A percentile compares a stretch with the other conserved stretches of the same genome.
These are phyloP conservation scores for Gambusia holbrooki DNA, from an alignment of 2,113 vertebrate genomes.

Conservation along the genomic window DNA sequence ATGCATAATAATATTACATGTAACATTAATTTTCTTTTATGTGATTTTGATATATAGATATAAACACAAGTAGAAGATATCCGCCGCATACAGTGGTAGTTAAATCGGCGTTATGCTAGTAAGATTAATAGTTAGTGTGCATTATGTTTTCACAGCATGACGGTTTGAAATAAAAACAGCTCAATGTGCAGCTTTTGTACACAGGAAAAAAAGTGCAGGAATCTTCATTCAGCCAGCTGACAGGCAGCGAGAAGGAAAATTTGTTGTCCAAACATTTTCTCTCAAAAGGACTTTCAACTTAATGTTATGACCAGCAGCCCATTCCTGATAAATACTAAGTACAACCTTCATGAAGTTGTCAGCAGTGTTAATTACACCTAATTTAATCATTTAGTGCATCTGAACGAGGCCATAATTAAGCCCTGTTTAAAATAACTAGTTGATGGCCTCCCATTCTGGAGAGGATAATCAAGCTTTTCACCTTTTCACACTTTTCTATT, in stretches of 20 bases:
- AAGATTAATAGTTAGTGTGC: not conserved
- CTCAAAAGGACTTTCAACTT: too few species aligned
- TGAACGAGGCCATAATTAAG: not conserved
- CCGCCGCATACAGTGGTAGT: not conserved
- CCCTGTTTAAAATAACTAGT: too few species aligned
- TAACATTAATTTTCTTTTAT: too few species aligned
- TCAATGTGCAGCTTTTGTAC: too few species aligned
- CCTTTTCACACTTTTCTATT: too few species aligned
- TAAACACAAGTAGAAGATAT: not conserved
- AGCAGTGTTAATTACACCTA: not conserved
- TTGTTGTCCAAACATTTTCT: too few species aligned
- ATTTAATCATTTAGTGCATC: not conserved
- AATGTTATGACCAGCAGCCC: too few species aligned
- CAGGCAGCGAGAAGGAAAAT: not conserved
- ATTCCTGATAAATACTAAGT: not conserved
- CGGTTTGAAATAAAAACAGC: not conserved
- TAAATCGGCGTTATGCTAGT: not conserved
- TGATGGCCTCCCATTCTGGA: too few species aligned
- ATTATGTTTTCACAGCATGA: not conserved
- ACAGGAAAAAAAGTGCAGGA: not conserved
- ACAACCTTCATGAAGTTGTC: not conserved
- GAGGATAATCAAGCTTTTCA: too few species aligned
- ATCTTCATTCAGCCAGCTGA: not conserved
- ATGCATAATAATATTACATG: too few species aligned
- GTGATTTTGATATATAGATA: too few species aligned